Evolutionary conservation across 1,140 invertebrate species (phyloP), one percentile per base, ranked within the genome.

Genomic region (Colletes latitarsis): DNA sequence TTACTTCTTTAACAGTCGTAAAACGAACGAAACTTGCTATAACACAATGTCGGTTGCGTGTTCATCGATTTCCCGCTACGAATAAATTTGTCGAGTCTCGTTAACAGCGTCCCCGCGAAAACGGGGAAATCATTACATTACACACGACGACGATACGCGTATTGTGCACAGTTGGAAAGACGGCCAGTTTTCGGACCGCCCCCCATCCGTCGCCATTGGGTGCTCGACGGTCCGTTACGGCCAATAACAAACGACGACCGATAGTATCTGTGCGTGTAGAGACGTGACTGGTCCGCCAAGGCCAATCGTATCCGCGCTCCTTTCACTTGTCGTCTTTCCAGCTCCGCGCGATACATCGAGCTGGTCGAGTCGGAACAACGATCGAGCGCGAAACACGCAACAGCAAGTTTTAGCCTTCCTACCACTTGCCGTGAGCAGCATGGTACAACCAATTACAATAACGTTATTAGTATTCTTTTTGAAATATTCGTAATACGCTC

Each of bases 341-440:
- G 30, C 30, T 30, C 30, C 30, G 30, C 30, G 30, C 30, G 30
- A 30, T 30, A 30, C 30, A 10, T 39, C 63, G 41, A 46, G 41
- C 19, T 8, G 19, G 64, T 9, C 9, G 14, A 41, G 30, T 17
- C 41, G 3, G 14, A 63, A 49, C 14, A 57, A 74, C 19, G 46
- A 74, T 74, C 17, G 19, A 49, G 62, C 9, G n/a, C 52, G 43
- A 67, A 10, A 21, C 64, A 21, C n/a, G 30, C 30, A 30, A 30
- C 30, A 30, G 63, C 64, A 76, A 76, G 46, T 19, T 67, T 57
- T 43, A 67, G 63, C 52, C 49, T 55, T 63, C n/a, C 55, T 57
- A 57, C 39, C 49, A 75, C 30, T 30, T 30, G 30, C 30, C 30
- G 30, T 30, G 30, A 30, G 30, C 30, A 30, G 30, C 30, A 30